These are phyloP conservation scores for Dasypus novemcinctus DNA, from an alignment of 2,113 vertebrate species.

Conservation along the genomic window DNA sequence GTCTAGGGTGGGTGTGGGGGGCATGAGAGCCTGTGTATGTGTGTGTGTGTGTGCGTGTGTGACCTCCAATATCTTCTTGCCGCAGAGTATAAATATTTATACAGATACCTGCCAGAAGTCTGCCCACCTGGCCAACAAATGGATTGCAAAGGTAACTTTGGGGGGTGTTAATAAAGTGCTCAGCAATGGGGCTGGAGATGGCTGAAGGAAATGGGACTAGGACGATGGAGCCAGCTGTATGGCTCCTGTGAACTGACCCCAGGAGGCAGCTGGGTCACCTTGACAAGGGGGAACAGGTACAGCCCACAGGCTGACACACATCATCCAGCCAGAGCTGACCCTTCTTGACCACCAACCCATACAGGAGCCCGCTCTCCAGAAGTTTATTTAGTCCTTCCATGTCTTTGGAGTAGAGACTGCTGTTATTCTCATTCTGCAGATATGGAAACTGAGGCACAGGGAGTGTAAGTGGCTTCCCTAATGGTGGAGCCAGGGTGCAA, in stretches of 20 bases:
- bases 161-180: constrained; percentile 80
- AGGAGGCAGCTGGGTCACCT: neutral
- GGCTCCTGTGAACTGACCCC: accelerated
- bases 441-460: neutral
- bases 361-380: neutral
- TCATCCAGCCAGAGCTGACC: neutral
- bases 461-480: neutral
- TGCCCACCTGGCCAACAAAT: constrained; percentile 84
- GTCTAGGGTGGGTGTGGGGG: neutral
- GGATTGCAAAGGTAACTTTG: constrained; percentile 86
- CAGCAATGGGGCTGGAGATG: constrained; percentile 71
- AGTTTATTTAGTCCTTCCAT: neutral
- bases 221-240: neutral
- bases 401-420: neutral
- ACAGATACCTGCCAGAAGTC: constrained; percentile 86
- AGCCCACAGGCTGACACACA: neutral
- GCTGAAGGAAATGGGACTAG: constrained; percentile 77
- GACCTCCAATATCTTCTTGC: constrained; percentile 85
- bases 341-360: neutral
- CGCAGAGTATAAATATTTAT: constrained; percentile 88
- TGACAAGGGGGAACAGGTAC: neutral
- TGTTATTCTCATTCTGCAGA: neutral
- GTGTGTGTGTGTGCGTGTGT: neutral
- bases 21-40: neutral
- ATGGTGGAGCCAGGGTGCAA: accelerated